Base-by-base conservation (phyloP, 2,888 invertebrate species). In the Perizoma affinitatum region DNA sequence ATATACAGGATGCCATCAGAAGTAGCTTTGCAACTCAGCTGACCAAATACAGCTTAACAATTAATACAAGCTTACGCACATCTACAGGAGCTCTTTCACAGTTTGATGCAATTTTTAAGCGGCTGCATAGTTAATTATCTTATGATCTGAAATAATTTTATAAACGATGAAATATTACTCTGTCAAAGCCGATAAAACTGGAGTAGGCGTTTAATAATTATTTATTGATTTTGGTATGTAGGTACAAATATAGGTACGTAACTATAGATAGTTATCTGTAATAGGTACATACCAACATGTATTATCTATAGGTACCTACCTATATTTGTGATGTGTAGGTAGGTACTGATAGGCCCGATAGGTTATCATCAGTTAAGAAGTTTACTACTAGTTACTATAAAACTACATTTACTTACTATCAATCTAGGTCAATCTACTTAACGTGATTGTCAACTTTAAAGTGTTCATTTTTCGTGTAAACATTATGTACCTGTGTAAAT, bases 361-460 rank as follows among this genome's bases (percentile, higher is more conserved):
- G 53, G 52, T 54, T 58, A 56, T 52, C 61, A 82, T 87, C 87
- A 72, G 80, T 73, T 82, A 82, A 81, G 80, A 71, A 76, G 77
- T 79, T 76, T 80, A 75, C 75, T 74, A 71, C 74, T 67, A 69
- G 69, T 61, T 80, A 78, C 71, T 72, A 76, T 75, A 78, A 75
- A 80, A 81, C 83, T 79, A 84, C 67, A 65, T 52, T 63, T 65
- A 69, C 70, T 66, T 69, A 22, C 22, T 86, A 88, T 88, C 87
- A 80, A 89, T 79, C 61, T 82, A 71, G 90, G 90, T 84, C 88
- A 85, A 84, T 86, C 81, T 76, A 66, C 74, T 61, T 72, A 75
- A 66, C 53, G 61, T 69, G 7, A 64, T 40, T 61, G 60, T 66
- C 78, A 56, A 61, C 57, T 65, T 61, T 46, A 66, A 66, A 71